Base-by-base conservation (phyloP, 2,113 vertebrate species). In the Heterochromis multidens region DNA sequence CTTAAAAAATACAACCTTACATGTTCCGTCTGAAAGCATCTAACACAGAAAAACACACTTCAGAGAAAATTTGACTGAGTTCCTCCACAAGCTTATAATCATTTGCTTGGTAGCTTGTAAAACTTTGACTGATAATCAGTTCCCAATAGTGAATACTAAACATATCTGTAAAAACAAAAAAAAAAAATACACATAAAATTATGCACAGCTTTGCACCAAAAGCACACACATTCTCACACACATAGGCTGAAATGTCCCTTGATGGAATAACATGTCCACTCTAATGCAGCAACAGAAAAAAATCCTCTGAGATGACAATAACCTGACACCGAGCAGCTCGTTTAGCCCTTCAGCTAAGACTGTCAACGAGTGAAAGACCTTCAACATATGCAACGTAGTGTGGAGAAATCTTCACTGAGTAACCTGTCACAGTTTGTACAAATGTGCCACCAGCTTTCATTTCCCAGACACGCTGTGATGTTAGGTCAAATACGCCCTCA, bases 321-420 rank as follows among this genome's bases (percentile, higher is more conserved):
- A 79, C 31, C 23, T 80, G 58, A 82, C 76, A 43, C 46, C 5
- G 23, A 77, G 77, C 31, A 58, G 70, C 60, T 63, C 54, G 46
- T 88, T 85, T 46, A 33, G 74, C 59, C 60, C 84, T 79, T 77
- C 19, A 25, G 70, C 80, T 33, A 56, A 63, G 37, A 63, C 21
- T 85, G 61, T 83, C 88, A 84, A 49, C 6, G 5, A 85, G 60
- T 70, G 16, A 79, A 79, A 79, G 79, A 79, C 80, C 74, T 83
- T 87, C 81, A 86, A 61, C 87, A 81, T 82, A 87, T 81, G 90
- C 74, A 87, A 77, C 61, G 72, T 25, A 81, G 88, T 77, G 84
- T 86, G 79, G 49, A 4, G 60, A 80, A 84, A 82, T 49, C 43
- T 29, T 83, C 52, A 80, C 54, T 9, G 29, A 86, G 60, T 43